A percentile compares a stretch with the other conserved stretches of the same genome.
phyloP scores from a whole-genome alignment of 2,113 vertebrate genomes.

The Psammodynastes pulverulentus region DNA sequence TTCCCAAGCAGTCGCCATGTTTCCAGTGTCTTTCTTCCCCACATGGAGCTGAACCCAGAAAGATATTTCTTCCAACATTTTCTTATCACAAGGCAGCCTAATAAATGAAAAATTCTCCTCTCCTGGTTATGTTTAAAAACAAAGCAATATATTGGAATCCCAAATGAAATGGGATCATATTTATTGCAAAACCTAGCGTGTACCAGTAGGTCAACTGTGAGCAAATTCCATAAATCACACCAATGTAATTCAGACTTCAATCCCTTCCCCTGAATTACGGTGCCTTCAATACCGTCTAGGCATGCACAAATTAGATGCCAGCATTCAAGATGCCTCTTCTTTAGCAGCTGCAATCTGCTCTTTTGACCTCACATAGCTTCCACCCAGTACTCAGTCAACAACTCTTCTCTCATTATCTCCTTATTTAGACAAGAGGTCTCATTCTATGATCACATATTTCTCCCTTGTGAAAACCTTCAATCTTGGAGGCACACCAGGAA shows the following conservation, averaged over 20 bases:
- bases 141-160: not conserved
- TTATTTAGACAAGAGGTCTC: slow-evolving; percentile 8
- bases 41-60: too few species aligned
- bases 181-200: not conserved
- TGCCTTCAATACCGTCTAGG: not conserved
- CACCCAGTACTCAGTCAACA: not conserved
- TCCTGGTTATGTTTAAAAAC: not conserved
- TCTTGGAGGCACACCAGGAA: not conserved
- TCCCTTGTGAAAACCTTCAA: slow-evolving; percentile 9
- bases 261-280: not conserved
- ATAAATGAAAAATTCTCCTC: not conserved
- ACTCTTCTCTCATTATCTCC: slow-evolving; percentile 25
- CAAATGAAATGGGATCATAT: not conserved
- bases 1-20: too few species aligned
- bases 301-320: slow-evolving; percentile 30
- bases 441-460: not conserved
- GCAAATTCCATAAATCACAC: slow-evolving; percentile 1
- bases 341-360: not conserved
- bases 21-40: too few species aligned
- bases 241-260: slow-evolving; percentile 9
- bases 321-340: slow-evolving; percentile 6
- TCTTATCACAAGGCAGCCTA: accelerated
- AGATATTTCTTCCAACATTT: too few species aligned
- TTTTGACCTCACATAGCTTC: slow-evolving; percentile 41
- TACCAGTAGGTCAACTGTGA: not conserved